Conservation (phyloP, 2,888 invertebrate species). For the Diogma glabrata region DNA sequence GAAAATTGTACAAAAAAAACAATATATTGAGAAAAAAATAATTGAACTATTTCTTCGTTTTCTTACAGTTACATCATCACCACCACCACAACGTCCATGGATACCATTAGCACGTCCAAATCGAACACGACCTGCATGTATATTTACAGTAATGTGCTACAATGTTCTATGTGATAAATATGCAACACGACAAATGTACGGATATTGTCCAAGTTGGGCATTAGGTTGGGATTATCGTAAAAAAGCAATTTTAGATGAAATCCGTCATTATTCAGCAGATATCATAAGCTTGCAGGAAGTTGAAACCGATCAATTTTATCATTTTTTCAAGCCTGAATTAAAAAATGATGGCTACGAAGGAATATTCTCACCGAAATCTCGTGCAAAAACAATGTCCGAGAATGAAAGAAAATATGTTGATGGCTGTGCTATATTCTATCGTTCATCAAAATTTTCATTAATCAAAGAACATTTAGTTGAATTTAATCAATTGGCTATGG, state of each 20-base stretch:
- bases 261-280: conserved; percentile 91
- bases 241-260: conserved; percentile 91
- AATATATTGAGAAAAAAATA: too few species aligned
- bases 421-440: conserved; percentile 97
- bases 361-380: conserved; percentile 94
- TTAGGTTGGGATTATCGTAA: conserved; percentile 97
- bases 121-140: conserved; percentile 80
- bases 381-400: conserved; percentile 97
- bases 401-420: conserved; percentile 95
- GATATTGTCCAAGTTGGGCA: conserved; percentile 98
- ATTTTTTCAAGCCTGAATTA: conserved; percentile 90
- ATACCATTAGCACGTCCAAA: conserved; percentile 83
- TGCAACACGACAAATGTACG: conserved; percentile 97
- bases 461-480: conserved; percentile 95
- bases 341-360: conserved; percentile 86
- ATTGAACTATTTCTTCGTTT: conserved; percentile 26
- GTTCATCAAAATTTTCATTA: conserved; percentile 82
- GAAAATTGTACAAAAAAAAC: too few species aligned
- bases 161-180: conserved; percentile 99
- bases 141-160: conserved; percentile 99
- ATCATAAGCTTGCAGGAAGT: conserved; percentile 96
- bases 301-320: conserved; percentile 97
- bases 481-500: conserved; percentile 97
- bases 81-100: conserved; percentile 92
- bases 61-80: conserved; percentile 75